A percentile compares a stretch with the other conserved stretches of the same genome.
Conservation (phyloP, 2,797 vertebrate species). For the Falco concolor region DNA sequence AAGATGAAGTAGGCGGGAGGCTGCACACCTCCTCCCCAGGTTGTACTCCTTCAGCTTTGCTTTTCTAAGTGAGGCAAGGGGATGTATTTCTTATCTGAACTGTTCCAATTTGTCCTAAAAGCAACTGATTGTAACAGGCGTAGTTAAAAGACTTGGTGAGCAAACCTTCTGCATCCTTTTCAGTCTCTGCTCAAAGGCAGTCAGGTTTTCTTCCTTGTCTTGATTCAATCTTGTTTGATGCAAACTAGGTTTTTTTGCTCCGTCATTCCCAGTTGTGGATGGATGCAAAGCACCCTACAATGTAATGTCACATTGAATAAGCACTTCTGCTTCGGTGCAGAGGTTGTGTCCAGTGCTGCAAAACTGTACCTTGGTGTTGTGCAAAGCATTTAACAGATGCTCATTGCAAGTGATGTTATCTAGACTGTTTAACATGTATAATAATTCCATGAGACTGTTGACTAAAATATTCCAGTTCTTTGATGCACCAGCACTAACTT, state of each 20-base stretch:
- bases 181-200: neutral
- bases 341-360: neutral
- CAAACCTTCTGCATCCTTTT: neutral
- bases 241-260: neutral
- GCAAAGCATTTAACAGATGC: neutral
- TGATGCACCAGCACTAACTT: constrained; percentile 64
- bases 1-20: neutral
- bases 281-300: neutral
- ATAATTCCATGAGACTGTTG: constrained; percentile 14
- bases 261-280: neutral
- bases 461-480: constrained; percentile 52
- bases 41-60: neutral
- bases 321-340: neutral
- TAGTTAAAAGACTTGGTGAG: neutral
- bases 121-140: neutral
- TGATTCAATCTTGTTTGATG: neutral
- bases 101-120: neutral
- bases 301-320: neutral
- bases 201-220: neutral
- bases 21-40: neutral
- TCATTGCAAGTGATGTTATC: neutral
- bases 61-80: neutral
- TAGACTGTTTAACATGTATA: neutral
- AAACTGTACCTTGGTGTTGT: neutral
- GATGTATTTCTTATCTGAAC: neutral